These are phyloP conservation scores for Pandemis cinnamomeana DNA, from an alignment of 2,888 invertebrate genomes.

Conservation along the genomic window DNA sequence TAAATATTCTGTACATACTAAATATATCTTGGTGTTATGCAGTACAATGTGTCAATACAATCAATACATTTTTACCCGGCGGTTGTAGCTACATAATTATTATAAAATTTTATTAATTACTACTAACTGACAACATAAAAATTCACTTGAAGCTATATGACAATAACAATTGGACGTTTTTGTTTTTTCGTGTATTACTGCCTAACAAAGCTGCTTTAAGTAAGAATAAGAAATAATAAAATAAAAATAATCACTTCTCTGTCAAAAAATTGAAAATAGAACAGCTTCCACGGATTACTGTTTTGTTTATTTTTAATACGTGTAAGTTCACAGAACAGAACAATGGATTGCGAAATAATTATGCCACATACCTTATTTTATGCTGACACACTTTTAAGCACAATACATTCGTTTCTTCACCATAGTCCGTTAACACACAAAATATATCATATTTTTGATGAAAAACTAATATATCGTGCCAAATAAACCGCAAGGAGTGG, in stretches of 20 bases:
- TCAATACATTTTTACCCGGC: too few species aligned
- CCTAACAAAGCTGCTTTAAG: background rate
- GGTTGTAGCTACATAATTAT: too few species aligned
- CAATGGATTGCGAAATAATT: constrained; percentile 33
- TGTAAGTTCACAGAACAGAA: constrained; percentile 16
- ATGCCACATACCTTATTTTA: constrained; percentile 20
- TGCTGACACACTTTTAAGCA: background rate
- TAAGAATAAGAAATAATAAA: background rate
- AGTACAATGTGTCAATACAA: too few species aligned
- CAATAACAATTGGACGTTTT: too few species aligned
- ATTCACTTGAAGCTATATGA: too few species aligned
- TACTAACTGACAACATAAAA: too few species aligned
- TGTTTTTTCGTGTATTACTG: background rate
- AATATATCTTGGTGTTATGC: too few species aligned
- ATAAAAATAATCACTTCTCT: background rate
- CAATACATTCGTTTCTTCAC: constrained; percentile 16
- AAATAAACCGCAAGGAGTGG: constrained; percentile 57
- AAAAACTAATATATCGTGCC: constrained; percentile 28
- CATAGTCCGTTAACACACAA: constrained; percentile 17
- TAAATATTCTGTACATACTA: too few species aligned
- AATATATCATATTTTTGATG: constrained; percentile 8
- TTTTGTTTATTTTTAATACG: constrained; percentile 35
- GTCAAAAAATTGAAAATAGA: constrained; percentile 21
- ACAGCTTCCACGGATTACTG: constrained; percentile 6
- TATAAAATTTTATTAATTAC: too few species aligned